These are phyloP conservation scores for Acholoe squamosa DNA, from an alignment of 2,888 invertebrate genomes.

Conservation along the genomic window DNA sequence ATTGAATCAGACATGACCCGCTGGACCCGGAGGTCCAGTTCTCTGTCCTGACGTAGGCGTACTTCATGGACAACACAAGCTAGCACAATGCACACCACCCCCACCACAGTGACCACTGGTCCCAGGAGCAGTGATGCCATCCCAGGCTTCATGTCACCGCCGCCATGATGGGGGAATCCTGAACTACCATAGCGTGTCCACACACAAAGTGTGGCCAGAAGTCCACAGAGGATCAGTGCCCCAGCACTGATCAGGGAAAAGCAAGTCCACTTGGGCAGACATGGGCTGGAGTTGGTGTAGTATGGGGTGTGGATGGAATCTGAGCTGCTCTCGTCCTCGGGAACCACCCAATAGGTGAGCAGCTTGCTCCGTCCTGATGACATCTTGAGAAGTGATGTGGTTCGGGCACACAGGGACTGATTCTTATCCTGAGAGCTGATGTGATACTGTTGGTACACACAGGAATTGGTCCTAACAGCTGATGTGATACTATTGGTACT, in stretches of 20 bases:
- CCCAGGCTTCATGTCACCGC: constrained; percentile 22
- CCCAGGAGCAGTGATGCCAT: constrained; percentile 47
- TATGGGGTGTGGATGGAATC: background rate
- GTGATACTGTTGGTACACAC: too few species aligned
- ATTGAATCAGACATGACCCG: constrained; percentile 4
- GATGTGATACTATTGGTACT: too few species aligned
- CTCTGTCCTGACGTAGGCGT: background rate
- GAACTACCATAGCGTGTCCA: constrained; percentile 55
- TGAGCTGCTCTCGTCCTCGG: background rate
- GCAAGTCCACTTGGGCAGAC: background rate
- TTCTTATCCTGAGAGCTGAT: too few species aligned
- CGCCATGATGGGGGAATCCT: background rate
- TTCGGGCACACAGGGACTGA: too few species aligned
- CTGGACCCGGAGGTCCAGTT: background rate
- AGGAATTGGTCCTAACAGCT: too few species aligned
- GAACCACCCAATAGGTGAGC: constrained; percentile 33
- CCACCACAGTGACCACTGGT: constrained; percentile 2
- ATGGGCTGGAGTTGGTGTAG: background rate
- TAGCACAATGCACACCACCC: constrained; percentile 30
- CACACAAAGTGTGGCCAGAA: constrained; percentile 52
- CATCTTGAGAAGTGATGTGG: background rate
- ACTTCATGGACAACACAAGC: constrained; percentile 51
- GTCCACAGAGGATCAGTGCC: constrained; percentile 7
- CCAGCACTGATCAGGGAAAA: background rate
- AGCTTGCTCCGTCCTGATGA: background rate